These are phyloP conservation scores for Pseudopleuronectes americanus DNA, from an alignment of 2,797 vertebrate genomes.

Conservation along the genomic window DNA sequence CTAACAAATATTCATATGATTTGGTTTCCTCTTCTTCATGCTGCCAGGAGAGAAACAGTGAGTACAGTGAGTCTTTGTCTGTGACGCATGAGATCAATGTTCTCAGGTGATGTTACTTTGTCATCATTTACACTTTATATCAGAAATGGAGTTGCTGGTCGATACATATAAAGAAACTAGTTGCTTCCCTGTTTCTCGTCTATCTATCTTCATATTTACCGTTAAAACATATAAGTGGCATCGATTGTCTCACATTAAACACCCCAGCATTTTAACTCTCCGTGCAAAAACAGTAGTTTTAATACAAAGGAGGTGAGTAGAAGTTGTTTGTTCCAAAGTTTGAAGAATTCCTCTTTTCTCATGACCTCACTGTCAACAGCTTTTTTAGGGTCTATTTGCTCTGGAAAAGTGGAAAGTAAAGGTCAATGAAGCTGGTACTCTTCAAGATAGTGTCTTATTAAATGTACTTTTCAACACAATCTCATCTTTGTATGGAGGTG, in stretches of 20 bases:
- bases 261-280: no score
- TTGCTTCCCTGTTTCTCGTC: no score
- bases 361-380: neutral
- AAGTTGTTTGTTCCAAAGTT: neutral
- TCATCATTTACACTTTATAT: constrained; percentile 25
- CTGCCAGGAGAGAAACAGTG: constrained; percentile 52
- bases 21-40: constrained; percentile 1
- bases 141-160: constrained; percentile 5
- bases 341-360: neutral
- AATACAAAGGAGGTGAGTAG: neutral
- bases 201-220: no score
- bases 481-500: no score
- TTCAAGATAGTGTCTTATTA: neutral
- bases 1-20: neutral
- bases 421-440: neutral
- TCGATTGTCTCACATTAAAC: no score
- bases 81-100: constrained; percentile 32
- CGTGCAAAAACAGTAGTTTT: no score
- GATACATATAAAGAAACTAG: neutral
- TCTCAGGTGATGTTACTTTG: constrained; percentile 17
- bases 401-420: neutral
- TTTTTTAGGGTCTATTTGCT: neutral
- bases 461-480: no score
- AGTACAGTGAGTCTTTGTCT: neutral
- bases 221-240: no score